These are phyloP conservation scores for Sminthopsis crassicaudata DNA, from an alignment of 2,113 vertebrate genomes.

Conservation along the genomic window DNA sequence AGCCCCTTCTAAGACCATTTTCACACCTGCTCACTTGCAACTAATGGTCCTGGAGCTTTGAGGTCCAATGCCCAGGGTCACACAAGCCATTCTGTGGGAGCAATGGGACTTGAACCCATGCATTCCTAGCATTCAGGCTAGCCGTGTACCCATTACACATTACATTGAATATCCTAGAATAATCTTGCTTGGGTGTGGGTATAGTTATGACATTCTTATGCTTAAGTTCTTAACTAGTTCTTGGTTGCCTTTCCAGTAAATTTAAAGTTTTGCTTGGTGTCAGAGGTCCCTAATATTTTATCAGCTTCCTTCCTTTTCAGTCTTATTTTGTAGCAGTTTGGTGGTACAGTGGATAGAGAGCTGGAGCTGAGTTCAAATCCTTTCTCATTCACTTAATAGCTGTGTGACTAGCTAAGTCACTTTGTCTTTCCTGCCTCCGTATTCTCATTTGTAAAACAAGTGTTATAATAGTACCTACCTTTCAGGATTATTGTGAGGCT, in stretches of 20 bases:
- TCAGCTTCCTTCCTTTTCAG: neutral
- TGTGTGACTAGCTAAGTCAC: too few species aligned
- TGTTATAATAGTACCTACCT: too few species aligned
- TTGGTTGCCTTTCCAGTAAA: neutral
- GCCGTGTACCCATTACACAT: neutral
- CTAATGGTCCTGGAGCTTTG: neutral
- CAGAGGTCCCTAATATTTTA: neutral
- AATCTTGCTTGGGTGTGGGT: neutral
- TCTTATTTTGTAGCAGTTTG: neutral
- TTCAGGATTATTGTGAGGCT: too few species aligned
- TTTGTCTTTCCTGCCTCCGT: too few species aligned
- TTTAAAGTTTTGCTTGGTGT: neutral
- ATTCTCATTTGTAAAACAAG: too few species aligned
- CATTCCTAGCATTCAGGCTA: neutral
- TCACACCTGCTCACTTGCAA: neutral
- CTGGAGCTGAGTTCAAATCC: neutral
- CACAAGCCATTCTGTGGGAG: neutral
- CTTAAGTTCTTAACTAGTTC: neutral
- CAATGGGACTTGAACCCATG: neutral
- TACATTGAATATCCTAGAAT: neutral
- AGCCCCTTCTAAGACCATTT: neutral
- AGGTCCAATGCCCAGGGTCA: neutral
- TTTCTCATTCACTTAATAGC: neutral
- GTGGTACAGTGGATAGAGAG: neutral
- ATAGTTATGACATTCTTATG: neutral